These are phyloP conservation scores for Naja naja DNA, from an alignment of 2,113 vertebrate species.

Conservation along the genomic window DNA sequence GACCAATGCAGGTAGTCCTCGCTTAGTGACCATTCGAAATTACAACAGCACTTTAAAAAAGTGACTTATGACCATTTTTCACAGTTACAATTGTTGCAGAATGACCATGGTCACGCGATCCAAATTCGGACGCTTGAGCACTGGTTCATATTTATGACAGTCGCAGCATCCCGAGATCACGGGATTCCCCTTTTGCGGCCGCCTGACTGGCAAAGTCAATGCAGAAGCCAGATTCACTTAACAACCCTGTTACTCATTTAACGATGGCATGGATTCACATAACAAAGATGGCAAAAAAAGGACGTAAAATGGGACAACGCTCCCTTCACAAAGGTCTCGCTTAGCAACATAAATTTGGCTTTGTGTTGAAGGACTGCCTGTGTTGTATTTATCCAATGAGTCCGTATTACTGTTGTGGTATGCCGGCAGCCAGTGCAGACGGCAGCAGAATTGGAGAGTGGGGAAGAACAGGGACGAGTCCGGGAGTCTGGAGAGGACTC, in stretches of 20 bases:
- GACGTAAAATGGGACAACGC: too few relatives aligned
- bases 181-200: neutral
- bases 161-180: too few relatives aligned
- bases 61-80: neutral
- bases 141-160: neutral
- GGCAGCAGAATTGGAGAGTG: too few relatives aligned
- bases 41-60: neutral
- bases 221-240: too few relatives aligned
- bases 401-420: neutral
- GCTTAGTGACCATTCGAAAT: neutral
- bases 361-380: rapidly evolving
- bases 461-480: too few relatives aligned
- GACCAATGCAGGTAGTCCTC: neutral
- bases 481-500: too few relatives aligned
- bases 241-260: neutral
- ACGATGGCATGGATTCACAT: neutral
- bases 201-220: too few relatives aligned
- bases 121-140: neutral
- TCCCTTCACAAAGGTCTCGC: neutral
- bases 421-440: too few relatives aligned
- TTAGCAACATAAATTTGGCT: neutral
- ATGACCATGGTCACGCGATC: neutral
- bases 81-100: neutral
- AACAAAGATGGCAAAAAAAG: neutral
- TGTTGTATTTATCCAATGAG: neutral